Conservation (phyloP, 2,797 vertebrate genomes). For the Muraenolepis orangiensis region DNA sequence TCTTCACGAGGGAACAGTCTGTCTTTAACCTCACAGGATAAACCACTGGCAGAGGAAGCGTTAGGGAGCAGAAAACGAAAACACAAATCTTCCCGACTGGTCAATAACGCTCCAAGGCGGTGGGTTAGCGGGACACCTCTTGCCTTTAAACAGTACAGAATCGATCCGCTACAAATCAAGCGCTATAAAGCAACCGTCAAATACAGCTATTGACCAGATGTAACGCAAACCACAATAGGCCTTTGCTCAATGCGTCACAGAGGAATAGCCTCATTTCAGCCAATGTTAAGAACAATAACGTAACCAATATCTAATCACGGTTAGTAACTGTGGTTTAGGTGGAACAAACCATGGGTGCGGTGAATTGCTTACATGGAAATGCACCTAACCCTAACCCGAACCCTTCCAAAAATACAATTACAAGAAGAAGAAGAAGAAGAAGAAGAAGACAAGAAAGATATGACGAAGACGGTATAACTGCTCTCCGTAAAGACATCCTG, state of each 20-base stretch:
- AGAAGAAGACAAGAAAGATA: not conserved
- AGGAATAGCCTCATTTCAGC: no score
- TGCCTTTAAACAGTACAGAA: not conserved
- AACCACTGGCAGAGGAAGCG: not conserved
- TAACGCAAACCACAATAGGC: not conserved
- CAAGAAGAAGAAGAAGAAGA: no score
- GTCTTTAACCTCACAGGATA: not conserved
- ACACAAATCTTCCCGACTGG: not conserved
- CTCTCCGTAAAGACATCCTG: not conserved
- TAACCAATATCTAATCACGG: not conserved
- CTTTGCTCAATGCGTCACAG: not conserved
- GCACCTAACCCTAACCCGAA: no score
- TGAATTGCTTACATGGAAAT: not conserved
- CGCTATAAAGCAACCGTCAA: not conserved
- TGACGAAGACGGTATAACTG: not conserved
- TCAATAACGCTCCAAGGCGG: not conserved
- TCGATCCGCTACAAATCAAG: not conserved
- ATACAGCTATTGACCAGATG: not conserved
- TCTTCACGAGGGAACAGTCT: not conserved
- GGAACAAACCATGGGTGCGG: not conserved
- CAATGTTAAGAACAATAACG: no score
- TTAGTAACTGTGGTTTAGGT: not conserved
- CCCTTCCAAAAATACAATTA: not conserved
- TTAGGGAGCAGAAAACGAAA: no score
- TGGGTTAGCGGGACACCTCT: no score